phyloP scores from a whole-genome alignment of 1,140 invertebrate genomes.

The Pseudomyrmex cubaensis region DNA sequence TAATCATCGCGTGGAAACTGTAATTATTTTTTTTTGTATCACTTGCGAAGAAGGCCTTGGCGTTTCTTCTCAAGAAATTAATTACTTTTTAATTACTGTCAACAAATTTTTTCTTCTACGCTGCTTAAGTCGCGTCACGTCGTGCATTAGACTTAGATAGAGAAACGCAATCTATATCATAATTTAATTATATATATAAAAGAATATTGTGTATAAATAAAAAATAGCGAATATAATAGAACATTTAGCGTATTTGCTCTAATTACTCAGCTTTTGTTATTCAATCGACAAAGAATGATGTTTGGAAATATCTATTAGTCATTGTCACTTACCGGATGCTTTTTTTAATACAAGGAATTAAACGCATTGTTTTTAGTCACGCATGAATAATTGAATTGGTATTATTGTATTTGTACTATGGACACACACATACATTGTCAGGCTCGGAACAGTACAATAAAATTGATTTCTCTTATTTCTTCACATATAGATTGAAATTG shows the following conservation, averaged over 20 bases:
- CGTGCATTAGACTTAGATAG: neutral
- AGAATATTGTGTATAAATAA: no score
- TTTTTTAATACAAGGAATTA: conserved; percentile 13
- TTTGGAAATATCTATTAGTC: conserved; percentile 16
- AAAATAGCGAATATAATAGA: neutral
- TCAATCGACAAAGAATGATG: conserved; percentile 5
- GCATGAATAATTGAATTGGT: neutral
- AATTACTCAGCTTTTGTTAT: conserved; percentile 24
- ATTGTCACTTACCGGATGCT: neutral
- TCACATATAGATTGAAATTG: neutral
- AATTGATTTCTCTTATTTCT: neutral
- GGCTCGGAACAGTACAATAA: neutral
- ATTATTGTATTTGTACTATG: neutral
- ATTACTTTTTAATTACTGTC: conserved; percentile 16
- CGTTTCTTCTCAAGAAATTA: conserved; percentile 34
- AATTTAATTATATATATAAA: neutral
- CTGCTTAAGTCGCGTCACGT: neutral
- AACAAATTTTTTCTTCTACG: conserved; percentile 10
- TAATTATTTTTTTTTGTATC: conserved; percentile 42
- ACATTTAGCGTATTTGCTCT: neutral
- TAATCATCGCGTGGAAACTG: conserved; percentile 25
- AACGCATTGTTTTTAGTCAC: neutral
- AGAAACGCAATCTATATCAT: neutral
- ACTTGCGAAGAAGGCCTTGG: conserved; percentile 11
- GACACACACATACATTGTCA: neutral